Conservation (phyloP, 2,888 invertebrate species). For the Rosalia funebris region DNA sequence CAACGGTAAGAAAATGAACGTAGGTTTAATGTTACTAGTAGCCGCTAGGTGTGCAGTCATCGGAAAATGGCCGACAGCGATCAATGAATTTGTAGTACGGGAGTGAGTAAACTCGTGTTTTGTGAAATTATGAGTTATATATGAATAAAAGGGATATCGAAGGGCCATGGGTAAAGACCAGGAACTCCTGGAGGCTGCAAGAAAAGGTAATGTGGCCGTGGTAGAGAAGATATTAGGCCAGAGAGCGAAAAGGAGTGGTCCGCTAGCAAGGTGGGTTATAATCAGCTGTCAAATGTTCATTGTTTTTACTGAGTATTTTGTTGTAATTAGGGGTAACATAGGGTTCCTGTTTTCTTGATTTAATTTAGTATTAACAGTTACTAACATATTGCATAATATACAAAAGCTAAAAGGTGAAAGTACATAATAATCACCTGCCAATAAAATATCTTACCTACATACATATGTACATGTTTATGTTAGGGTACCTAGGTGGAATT, state of each 20-base stretch:
- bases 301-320: too few relatives aligned
- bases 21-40: slow-evolving; percentile 44
- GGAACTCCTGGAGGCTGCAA: slow-evolving; percentile 94
- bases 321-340: too few relatives aligned
- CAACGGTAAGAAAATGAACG: slow-evolving; percentile 18
- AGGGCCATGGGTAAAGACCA: slow-evolving; percentile 92
- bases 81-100: slow-evolving; percentile 79
- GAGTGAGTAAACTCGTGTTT: slow-evolving; percentile 66
- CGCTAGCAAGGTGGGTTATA: slow-evolving; percentile 84
- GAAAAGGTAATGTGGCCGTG: slow-evolving; percentile 87
- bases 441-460: neutral
- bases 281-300: slow-evolving; percentile 53
- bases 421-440: too few relatives aligned
- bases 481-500: too few relatives aligned
- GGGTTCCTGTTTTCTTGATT: neutral
- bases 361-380: too few relatives aligned
- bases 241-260: slow-evolving; percentile 92
- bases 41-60: slow-evolving; percentile 63
- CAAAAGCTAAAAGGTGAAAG: too few relatives aligned
- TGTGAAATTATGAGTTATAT: slow-evolving; percentile 58
- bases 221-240: slow-evolving; percentile 92
- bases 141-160: slow-evolving; percentile 53
- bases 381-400: neutral
- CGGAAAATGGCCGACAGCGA: slow-evolving; percentile 78
- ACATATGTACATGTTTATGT: slow-evolving; percentile 1